phyloP scores from a whole-genome alignment of 2,888 invertebrate species.

The Ypsolopha sequella region DNA sequence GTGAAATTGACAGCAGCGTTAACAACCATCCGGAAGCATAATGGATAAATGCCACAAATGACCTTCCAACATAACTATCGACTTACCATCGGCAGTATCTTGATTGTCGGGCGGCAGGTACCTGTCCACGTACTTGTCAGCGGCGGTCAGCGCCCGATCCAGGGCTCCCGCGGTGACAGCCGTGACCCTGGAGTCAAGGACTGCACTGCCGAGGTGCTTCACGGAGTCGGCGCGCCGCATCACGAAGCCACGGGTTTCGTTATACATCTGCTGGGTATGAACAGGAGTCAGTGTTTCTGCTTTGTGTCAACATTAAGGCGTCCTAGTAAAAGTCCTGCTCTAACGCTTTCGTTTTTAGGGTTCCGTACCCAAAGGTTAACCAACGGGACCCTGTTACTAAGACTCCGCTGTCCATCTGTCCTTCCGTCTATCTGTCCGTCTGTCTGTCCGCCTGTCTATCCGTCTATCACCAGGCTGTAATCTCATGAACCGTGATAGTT shows the following conservation, averaged over 20 bases:
- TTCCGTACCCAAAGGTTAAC: no score
- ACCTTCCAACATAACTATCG: not conserved
- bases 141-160: conserved; percentile 81
- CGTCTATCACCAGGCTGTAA: no score
- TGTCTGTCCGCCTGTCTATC: no score
- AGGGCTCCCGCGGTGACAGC: conserved; percentile 80
- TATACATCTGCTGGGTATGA: conserved; percentile 74
- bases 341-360: no score
- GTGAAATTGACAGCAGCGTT: no score
- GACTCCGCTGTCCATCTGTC: no score
- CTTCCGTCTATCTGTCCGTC: no score
- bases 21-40: no score
- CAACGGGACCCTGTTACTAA: no score
- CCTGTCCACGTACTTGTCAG: conserved; percentile 86
- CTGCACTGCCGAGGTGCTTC: conserved; percentile 80
- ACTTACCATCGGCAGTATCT: conserved; percentile 75
- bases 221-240: conserved; percentile 85
- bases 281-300: not conserved
- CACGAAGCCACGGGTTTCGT: conserved; percentile 83
- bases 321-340: no score
- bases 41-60: no score
- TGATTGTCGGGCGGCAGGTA: conserved; percentile 80
- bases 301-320: not conserved
- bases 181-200: conserved; percentile 78
- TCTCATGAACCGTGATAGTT: no score